Base-by-base conservation (phyloP, 2,888 invertebrate genomes). In the Villa cingulata region DNA sequence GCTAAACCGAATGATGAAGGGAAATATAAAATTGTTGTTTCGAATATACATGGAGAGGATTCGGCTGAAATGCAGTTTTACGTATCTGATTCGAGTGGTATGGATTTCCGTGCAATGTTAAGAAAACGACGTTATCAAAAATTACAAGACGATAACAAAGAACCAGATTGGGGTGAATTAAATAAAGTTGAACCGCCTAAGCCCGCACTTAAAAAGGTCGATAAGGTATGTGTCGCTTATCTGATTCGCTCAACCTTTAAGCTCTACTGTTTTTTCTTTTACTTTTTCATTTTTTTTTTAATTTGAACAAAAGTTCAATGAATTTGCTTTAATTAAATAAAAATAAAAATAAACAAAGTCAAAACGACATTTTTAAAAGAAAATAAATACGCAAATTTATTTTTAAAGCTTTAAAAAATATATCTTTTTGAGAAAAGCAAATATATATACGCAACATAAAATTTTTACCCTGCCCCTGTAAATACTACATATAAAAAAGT, bases 61-160 rank as follows among this genome's bases (percentile, higher is more conserved):
- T 83, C 88, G 1, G 94, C 92, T 51, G 95, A 95, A 68, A 89
- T 91, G 80, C 86, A 86, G 63, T 80, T 98, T 56, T 96, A 91
- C 68, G 96, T 98, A 51, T 95, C 95, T 60, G 96, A 94, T 74
- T 83, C 95, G 54, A 92, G 92, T 72, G 94, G 94, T 57, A 88
- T 97, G 86, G 98, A 98, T 73, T 99, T 97, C 86, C 84, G 98
- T 72, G 84, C 94, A 53, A 86, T 97, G 86, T 77, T 98, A 59
- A 95, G 94, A 72, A 95, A 92, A 75, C 83, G 91, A 62, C 90
- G 89, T 72, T 92, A 92, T 69, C 86, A 86, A 60, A 88, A 90
- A 76, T 92, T 91, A 91, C 87, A 78, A 51, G 81, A 84, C 68
- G 86, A 91, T 57, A 86, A 95, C 58, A 86, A 83, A 45, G 92